These are phyloP conservation scores for Hymenopus coronatus DNA, from an alignment of 2,888 invertebrate genomes.

Conservation along the genomic window DNA sequence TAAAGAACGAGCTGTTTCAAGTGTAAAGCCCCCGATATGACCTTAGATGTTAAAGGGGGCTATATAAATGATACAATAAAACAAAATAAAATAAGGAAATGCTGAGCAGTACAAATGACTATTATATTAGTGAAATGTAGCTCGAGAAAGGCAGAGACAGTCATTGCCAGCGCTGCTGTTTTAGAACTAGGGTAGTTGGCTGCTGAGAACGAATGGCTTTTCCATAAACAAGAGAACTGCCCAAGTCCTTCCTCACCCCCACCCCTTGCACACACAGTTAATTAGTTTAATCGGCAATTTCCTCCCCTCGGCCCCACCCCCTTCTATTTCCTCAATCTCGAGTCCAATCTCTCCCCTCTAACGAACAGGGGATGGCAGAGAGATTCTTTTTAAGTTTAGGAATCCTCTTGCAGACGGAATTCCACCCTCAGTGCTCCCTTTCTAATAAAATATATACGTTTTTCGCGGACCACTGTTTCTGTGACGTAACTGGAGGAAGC, in stretches of 20 bases:
- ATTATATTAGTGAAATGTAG: too few species aligned
- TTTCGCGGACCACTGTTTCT: not conserved
- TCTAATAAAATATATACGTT: not conserved
- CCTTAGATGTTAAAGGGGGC: too few species aligned
- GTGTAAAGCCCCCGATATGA: too few species aligned
- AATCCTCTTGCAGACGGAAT: not conserved
- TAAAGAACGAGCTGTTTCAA: too few species aligned
- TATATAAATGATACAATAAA: too few species aligned
- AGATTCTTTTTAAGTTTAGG: not conserved
- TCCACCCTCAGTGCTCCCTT: not conserved
- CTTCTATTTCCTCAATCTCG: not conserved
- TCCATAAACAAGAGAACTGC: slow-evolving; percentile 14
- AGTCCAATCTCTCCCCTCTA: not conserved
- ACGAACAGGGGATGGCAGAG: not conserved
- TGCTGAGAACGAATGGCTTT: slow-evolving; percentile 4
- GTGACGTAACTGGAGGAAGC: not conserved
- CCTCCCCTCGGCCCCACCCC: slow-evolving; percentile 5
- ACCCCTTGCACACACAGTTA: slow-evolving; percentile 21
- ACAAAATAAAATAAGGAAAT: too few species aligned
- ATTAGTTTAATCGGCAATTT: slow-evolving; percentile 31
- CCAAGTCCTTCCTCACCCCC: not conserved
- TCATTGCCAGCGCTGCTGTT: too few species aligned
- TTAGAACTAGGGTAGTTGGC: not conserved
- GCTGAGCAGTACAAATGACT: too few species aligned
- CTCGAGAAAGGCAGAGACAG: too few species aligned